Base-by-base conservation (phyloP, 37 sponge, comb jelly and placozoan species). In the Axinella damicornis region DNA sequence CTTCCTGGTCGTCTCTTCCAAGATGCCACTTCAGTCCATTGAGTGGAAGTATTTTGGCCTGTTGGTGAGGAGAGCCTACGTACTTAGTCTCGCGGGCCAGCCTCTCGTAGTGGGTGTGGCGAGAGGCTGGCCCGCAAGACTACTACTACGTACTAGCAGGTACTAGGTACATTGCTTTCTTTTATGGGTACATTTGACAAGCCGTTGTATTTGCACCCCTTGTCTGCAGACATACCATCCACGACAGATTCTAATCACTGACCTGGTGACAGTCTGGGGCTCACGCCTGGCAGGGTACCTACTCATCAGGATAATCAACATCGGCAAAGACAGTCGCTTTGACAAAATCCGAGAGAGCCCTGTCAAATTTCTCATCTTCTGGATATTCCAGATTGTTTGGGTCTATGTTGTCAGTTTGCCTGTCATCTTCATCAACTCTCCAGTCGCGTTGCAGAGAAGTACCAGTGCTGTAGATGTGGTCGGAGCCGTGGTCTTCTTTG, bases 371-470 rank as follows among this genome's bases (percentile, higher is more conserved):
- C 52, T 84, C 32, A 39, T 84, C 34, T 85, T 83, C 46, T 91
- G 86, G 86, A 73, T 91, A 1, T 58, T 85, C 20, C 86, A 85
- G 67, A 79, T 85, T 25, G 6, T 86, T 32, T 78, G 87, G 79
- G 91, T 85, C 27, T 85, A 81, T 78, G 69, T 69, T 34, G 70
- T 84, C 54, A 76, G 72, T 17, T 28, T 85, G n/a, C 77, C 86
- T 0, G 86, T 85, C 30, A 24, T 91, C 20, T 85, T 85, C 37
- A 36, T 91, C 40, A 76, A 73, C 35, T 74, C 75, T n/a, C 76
- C 83, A 62, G 27, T 46, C 21, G 71, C 74, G 14, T 53, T 59
- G 63, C 40, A 24, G 65, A 34, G 13, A 20, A n/a, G 63, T 28
- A 21, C 75, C 16, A 65, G 68, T 19, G 35, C 55, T 12, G 22